These are phyloP conservation scores for Euwallacea similis DNA, from an alignment of 1,140 invertebrate genomes.

Conservation along the genomic window DNA sequence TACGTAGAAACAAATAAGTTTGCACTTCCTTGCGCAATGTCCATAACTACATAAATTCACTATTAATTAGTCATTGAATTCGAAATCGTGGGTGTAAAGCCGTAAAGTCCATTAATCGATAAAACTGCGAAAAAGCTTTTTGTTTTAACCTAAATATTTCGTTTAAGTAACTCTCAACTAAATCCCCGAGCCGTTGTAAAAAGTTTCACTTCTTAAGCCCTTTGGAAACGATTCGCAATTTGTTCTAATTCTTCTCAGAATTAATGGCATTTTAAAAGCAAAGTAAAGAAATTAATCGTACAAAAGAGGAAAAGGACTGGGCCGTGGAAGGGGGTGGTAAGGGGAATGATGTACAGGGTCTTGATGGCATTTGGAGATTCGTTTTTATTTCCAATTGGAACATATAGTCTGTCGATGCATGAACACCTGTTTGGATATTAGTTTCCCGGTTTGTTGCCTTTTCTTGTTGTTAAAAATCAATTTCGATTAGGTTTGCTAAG, in stretches of 20 bases:
- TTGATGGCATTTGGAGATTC: too few species aligned
- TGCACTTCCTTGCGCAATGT: too few species aligned
- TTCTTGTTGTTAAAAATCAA: too few species aligned
- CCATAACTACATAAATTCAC: too few species aligned
- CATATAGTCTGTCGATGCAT: too few species aligned
- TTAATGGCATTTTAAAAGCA: conserved; percentile 39
- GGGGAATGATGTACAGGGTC: background rate
- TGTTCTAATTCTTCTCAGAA: conserved; percentile 37
- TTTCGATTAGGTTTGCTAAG: too few species aligned
- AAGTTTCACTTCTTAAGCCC: conserved; percentile 31
- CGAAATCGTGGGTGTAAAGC: too few species aligned
- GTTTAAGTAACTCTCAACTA: conserved; percentile 8
- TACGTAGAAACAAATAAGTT: too few species aligned
- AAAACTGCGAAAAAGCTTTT: background rate
- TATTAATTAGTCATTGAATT: too few species aligned
- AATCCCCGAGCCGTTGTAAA: conserved; percentile 27
- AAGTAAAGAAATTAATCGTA: conserved; percentile 39
- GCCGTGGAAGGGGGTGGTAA: background rate
- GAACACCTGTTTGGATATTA: too few species aligned
- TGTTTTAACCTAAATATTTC: conserved; percentile 13
- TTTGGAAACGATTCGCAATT: conserved; percentile 36
- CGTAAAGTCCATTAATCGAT: background rate
- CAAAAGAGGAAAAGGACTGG: conserved; percentile 31
- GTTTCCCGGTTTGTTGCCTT: too few species aligned
- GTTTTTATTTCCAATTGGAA: too few species aligned